Conservation (phyloP, 1,140 invertebrate species). For the Helicoverpa armigera region DNA sequence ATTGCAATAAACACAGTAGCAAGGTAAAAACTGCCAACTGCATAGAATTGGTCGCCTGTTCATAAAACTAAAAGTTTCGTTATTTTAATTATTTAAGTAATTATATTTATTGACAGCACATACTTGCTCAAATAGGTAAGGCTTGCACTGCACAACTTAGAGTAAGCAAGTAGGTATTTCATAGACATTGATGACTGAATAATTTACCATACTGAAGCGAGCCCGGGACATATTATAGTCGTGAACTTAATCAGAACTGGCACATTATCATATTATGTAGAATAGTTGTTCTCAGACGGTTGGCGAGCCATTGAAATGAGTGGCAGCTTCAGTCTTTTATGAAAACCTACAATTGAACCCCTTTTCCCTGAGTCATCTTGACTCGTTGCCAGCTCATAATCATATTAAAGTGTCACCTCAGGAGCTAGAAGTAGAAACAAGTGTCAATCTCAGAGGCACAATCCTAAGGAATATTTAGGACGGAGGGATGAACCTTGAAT, state of each 20-base stretch:
- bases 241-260: conserved; percentile 8
- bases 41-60: no score
- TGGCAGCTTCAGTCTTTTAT: conserved; percentile 17
- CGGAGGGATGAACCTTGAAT: conserved; percentile 62
- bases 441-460: conserved; percentile 50
- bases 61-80: no score
- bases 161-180: not conserved
- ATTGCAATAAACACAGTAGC: no score
- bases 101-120: no score
- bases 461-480: conserved; percentile 56
- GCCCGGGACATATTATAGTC: not conserved
- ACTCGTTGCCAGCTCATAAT: conserved; percentile 15
- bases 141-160: no score
- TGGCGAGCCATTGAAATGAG: not conserved
- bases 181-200: not conserved
- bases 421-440: conserved; percentile 41
- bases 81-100: no score
- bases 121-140: no score
- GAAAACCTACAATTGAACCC: conserved; percentile 26
- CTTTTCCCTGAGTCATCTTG: conserved; percentile 20
- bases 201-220: not conserved
- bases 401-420: conserved; percentile 45
- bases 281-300: not conserved
- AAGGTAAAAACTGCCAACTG: no score
- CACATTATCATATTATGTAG: conserved; percentile 13